Base-by-base conservation (phyloP, 2,113 vertebrate species). In the Grallaria varia region DNA sequence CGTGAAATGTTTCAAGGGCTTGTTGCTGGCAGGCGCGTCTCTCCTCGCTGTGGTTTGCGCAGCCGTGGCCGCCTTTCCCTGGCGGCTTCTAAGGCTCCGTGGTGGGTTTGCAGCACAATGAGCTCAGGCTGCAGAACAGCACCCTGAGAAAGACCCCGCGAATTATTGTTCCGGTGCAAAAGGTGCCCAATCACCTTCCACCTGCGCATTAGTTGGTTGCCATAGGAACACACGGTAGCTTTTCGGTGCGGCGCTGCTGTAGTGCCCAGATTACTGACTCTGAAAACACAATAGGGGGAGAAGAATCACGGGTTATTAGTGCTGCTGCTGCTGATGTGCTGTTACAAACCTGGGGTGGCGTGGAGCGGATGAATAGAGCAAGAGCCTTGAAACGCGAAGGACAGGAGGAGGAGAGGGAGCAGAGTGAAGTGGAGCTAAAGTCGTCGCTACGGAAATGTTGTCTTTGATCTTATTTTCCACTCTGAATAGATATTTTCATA, bases 131-230 rank as follows among this genome's bases (percentile, higher is more conserved):
- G 28, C 74, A 91, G 94, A 96, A 68, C 71, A 87, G 59, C 89
- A 90, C 66, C 93, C 85, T 90, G 78, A 95, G 84, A 93, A 95
- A 94, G 81, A 95, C 88, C 95, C 97, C 97, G 92, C 92, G 84
- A 96, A 96, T 96, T 79, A 97, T 90, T 96, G 77, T 93, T 96
- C 96, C 83, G 28, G 82, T 97, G 84, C 96, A 95, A 85, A 82
- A 96, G 87, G 88, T 72, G 47, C 84, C 95, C 95, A 93, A 83
- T 96, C 94, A 93, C 95, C 89, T 95, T 93, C 94, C 90, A 97
- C 93, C 95, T 97, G 92, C 68, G 42, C 93, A 96, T 97, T 97
- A 95, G 71, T 16, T 22, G 50, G 97, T 97, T 98, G 93, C 95
- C 90, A 97, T 95, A 96, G 96, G 96, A 97, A 97, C 95, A 10